A percentile compares a stretch with the other conserved stretches of the same genome.
phyloP scores from a whole-genome alignment of 2,113 vertebrate genomes.

The human region DNA sequence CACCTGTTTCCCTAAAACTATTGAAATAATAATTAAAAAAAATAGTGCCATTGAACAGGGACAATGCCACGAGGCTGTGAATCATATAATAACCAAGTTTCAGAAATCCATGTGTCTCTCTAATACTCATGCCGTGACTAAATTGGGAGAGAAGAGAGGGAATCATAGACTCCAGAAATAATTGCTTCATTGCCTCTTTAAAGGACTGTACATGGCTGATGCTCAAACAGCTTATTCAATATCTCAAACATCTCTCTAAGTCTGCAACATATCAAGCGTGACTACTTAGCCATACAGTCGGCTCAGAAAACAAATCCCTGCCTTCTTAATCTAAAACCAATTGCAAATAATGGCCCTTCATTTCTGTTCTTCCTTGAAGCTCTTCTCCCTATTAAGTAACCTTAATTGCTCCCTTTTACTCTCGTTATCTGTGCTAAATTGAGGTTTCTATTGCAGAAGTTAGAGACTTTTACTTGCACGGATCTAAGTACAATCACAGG shows the following conservation, averaged over 20 bases:
- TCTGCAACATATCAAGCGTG: accelerated
- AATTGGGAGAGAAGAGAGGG: not conserved
- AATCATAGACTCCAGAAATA: accelerated
- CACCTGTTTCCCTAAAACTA: too few species aligned
- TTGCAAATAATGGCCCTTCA: not conserved
- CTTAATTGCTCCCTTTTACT: not conserved
- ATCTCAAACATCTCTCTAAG: accelerated
- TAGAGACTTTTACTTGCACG: accelerated
- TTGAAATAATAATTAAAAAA: too few species aligned
- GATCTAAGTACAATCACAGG: not conserved
- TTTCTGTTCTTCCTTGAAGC: not conserved
- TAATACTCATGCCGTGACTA: accelerated
- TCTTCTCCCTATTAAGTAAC: too few species aligned
- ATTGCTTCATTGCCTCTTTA: accelerated
- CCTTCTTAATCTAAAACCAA: too few species aligned
- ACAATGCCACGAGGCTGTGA: too few species aligned
- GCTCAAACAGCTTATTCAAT: accelerated
- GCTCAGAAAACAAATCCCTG: too few species aligned
- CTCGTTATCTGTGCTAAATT: not conserved
- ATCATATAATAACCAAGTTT: accelerated
- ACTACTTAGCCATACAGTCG: too few species aligned
- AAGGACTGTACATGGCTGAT: not conserved
- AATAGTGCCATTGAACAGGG: accelerated
- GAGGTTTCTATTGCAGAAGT: not conserved
- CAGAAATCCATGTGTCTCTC: not conserved